A percentile compares a stretch with the other conserved stretches of the same genome.
Evolutionary conservation across 2,113 vertebrate species (phyloP).

Genomic region (Hippocampus zosterae): DNA sequence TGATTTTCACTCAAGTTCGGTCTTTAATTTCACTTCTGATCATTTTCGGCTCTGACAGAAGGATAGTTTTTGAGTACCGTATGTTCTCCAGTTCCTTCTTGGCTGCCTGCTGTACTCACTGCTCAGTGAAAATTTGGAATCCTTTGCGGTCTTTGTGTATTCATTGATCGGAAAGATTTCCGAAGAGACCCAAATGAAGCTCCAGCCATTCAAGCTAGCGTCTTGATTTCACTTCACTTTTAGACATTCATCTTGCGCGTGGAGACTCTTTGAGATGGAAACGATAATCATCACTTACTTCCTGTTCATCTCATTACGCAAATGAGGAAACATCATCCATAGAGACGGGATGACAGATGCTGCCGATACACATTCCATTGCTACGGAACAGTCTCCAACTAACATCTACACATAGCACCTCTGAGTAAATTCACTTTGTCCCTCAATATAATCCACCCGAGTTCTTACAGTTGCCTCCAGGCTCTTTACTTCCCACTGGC

Average conservation of each 20-base stretch:
- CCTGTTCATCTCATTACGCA: conserved; percentile 3
- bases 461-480: conserved; percentile 29
- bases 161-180: background rate
- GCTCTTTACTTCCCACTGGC: conserved; percentile 43
- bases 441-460: conserved; percentile 1
- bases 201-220: background rate
- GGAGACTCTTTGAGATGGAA: background rate
- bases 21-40: no score
- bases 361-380: conserved; percentile 6
- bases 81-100: background rate
- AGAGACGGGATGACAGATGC: background rate
- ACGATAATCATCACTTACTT: conserved; percentile 4
- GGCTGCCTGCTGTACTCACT: background rate
- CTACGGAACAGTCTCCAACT: conserved; percentile 25
- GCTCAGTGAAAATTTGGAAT: background rate
- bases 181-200: background rate
- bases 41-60: no score
- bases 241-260: background rate
- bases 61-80: no score
- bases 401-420: conserved; percentile 24
- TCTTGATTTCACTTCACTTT: background rate
- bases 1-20: no score
- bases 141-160: background rate
- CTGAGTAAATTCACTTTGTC: conserved; percentile 24
- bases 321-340: conserved; percentile 21